Percentiles rank a stretch among this genome's conserved stretches.
Evolutionary conservation across 2,888 invertebrate species (phyloP).

Genomic region (Chironomus tentans): DNA sequence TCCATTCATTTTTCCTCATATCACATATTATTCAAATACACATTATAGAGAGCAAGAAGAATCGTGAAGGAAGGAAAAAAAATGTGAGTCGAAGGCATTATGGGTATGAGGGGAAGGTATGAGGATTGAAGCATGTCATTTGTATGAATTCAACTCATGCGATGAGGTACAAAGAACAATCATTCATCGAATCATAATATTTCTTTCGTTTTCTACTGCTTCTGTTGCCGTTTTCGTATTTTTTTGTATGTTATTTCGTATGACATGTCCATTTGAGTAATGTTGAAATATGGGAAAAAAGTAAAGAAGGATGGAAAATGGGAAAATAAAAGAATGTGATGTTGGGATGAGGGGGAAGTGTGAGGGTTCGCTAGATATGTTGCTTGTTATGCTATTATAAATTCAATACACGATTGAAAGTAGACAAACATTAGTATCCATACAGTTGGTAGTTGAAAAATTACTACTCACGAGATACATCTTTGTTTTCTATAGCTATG

Average conservation of each 20-base stretch:
- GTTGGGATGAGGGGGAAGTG: background rate
- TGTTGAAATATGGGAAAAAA: background rate
- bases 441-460: background rate
- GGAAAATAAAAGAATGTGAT: background rate
- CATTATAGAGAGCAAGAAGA: background rate
- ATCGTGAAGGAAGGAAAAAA: too few species aligned
- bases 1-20: background rate
- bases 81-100: background rate
- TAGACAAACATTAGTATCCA: slow-evolving; percentile 23
- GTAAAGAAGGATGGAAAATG: too few species aligned
- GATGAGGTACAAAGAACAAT: slow-evolving; percentile 18
- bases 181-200: slow-evolving; percentile 21
- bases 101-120: background rate
- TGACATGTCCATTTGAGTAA: slow-evolving; percentile 7
- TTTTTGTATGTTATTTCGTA: background rate
- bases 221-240: background rate
- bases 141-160: slow-evolving; percentile 6
- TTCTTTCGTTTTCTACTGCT: slow-evolving; percentile 6
- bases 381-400: slow-evolving; percentile 17
- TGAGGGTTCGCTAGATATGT: background rate
- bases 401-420: slow-evolving; percentile 26
- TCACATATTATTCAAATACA: background rate
- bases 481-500: background rate
- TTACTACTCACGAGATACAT: slow-evolving; percentile 14
- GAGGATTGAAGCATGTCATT: slow-evolving; percentile 11